Percentiles rank a stretch among this genome's conserved stretches.
phyloP scores from a whole-genome alignment of 1,140 invertebrate genomes.

The Pogonus chalceus region DNA sequence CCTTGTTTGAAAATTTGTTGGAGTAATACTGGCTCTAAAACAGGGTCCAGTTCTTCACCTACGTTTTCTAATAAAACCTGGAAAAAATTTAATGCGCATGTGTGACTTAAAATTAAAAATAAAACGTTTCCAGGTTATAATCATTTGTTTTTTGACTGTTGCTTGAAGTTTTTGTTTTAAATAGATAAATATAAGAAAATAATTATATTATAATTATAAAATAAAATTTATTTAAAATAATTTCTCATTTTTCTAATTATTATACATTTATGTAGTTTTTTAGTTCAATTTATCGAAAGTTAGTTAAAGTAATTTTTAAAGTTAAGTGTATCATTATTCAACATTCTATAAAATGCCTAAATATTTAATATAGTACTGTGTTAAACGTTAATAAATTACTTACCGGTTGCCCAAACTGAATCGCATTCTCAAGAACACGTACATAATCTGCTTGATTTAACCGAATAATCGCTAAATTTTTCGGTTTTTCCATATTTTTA shows the following conservation, averaged over 20 bases:
- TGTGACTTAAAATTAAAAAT: neutral
- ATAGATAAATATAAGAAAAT: too few relatives aligned
- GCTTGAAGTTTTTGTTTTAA: too few relatives aligned
- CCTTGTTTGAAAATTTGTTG: slow-evolving; percentile 88
- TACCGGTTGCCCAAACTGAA: slow-evolving; percentile 85
- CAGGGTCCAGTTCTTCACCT: slow-evolving; percentile 79
- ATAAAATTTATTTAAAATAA: too few relatives aligned
- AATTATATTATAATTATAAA: too few relatives aligned
- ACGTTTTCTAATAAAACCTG: slow-evolving; percentile 79
- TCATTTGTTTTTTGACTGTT: too few relatives aligned
- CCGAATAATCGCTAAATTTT: slow-evolving; percentile 73
- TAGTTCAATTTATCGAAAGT: too few relatives aligned
- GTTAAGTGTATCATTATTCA: too few relatives aligned
- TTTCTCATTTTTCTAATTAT: too few relatives aligned
- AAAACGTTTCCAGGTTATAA: too few relatives aligned
- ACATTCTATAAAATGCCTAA: too few relatives aligned
- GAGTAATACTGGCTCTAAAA: slow-evolving; percentile 76
- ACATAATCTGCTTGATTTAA: slow-evolving; percentile 75
- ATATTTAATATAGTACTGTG: neutral
- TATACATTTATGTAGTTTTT: too few relatives aligned
- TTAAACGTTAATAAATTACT: slow-evolving; percentile 11
- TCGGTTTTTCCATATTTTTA: slow-evolving; percentile 84
- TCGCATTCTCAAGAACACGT: slow-evolving; percentile 78
- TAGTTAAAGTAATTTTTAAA: too few relatives aligned
- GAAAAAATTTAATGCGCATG: neutral